phyloP scores from a whole-genome alignment of 2,888 invertebrate genomes.

The Limulus polyphemus region DNA sequence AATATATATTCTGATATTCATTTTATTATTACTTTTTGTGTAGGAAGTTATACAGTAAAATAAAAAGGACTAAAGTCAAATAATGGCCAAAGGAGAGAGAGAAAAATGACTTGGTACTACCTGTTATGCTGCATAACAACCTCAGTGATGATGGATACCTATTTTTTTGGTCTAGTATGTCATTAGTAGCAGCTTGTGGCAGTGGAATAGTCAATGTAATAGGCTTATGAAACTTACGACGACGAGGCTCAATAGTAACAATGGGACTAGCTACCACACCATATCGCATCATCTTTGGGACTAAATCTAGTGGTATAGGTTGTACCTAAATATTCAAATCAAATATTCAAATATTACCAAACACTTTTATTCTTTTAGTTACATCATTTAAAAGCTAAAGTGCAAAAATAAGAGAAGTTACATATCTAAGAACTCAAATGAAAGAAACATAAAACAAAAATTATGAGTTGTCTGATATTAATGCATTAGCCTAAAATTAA shows the following conservation, averaged over 20 bases:
- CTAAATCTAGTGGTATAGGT: constrained; percentile 91
- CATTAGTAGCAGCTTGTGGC: constrained; percentile 89
- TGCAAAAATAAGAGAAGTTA: too few species aligned
- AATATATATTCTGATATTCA: too few species aligned
- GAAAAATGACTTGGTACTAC: constrained; percentile 45
- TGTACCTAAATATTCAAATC: constrained; percentile 61
- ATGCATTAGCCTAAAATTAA: too few species aligned
- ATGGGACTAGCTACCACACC: constrained; percentile 98
- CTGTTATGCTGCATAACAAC: constrained; percentile 93
- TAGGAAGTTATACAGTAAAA: background rate
- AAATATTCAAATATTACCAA: constrained; percentile 6
- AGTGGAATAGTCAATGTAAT: constrained; percentile 98
- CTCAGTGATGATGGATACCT: constrained; percentile 89
- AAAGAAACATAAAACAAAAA: too few species aligned
- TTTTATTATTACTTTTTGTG: too few species aligned
- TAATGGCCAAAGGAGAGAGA: constrained; percentile 26
- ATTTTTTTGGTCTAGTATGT: constrained; percentile 97
- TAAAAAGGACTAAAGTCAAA: constrained; percentile 11
- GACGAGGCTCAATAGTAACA: constrained; percentile 95
- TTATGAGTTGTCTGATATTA: too few species aligned
- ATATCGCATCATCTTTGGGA: constrained; percentile 90
- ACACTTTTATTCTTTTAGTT: too few species aligned
- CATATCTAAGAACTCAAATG: too few species aligned
- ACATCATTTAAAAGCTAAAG: too few species aligned
- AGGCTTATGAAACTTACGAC: constrained; percentile 99